phyloP scores from a whole-genome alignment of 2,113 vertebrate genomes.

The Neolamprologus hecqui region DNA sequence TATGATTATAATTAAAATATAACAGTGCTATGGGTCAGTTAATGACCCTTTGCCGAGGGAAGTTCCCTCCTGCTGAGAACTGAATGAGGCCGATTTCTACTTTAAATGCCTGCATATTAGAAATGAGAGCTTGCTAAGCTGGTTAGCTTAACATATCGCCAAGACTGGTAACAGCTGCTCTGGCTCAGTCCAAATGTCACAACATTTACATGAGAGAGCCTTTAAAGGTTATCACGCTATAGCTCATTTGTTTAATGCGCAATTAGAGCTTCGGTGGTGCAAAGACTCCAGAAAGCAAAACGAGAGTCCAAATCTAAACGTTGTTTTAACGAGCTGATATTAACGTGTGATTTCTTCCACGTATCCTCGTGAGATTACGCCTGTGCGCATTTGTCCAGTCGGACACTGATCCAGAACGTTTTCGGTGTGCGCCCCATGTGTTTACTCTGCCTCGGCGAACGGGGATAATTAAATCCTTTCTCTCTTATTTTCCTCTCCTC shows the following conservation, averaged over 20 bases:
- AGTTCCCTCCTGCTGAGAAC: neutral
- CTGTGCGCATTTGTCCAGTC: neutral
- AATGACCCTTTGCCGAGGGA: neutral
- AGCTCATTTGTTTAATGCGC: neutral
- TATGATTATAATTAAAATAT: neutral
- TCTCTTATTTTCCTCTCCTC: neutral
- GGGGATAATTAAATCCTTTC: conserved; percentile 25
- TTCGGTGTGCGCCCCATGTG: neutral
- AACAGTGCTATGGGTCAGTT: neutral
- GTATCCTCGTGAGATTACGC: neutral
- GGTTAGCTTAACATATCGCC: neutral
- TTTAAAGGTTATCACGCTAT: neutral
- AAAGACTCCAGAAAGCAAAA: neutral
- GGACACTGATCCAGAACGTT: neutral
- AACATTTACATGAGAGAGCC: neutral
- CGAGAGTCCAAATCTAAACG: neutral
- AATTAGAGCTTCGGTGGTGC: neutral
- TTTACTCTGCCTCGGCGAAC: neutral
- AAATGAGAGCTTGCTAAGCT: neutral
- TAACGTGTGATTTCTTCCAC: neutral
- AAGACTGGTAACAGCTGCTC: neutral
- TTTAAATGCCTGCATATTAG: neutral
- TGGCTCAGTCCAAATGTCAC: neutral
- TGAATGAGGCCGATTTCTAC: neutral
- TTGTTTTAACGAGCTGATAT: neutral